phyloP scores from a whole-genome alignment of 1,140 invertebrate species.

The Sesamia nonagrioides region DNA sequence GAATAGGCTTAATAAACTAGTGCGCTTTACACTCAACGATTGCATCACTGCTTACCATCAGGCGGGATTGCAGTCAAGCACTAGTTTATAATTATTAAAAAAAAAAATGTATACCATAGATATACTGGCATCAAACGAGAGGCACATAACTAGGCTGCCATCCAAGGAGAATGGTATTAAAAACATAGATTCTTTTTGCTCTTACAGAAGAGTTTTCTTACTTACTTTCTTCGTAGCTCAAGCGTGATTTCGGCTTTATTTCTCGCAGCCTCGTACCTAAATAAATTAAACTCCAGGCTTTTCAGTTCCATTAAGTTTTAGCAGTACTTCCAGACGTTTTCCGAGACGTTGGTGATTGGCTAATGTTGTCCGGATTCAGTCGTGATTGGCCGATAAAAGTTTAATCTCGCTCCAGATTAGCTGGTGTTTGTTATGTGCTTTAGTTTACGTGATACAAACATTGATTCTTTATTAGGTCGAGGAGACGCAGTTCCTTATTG shows the following conservation, averaged over 20 bases:
- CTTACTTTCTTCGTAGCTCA: neutral
- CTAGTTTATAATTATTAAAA: too few species aligned
- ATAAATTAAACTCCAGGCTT: constrained; percentile 42
- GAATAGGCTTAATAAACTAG: too few species aligned
- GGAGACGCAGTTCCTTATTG: neutral
- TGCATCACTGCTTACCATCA: too few species aligned
- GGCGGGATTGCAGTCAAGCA: too few species aligned
- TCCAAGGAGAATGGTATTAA: neutral
- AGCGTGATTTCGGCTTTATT: constrained; percentile 6
- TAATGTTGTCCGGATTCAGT: constrained; percentile 3
- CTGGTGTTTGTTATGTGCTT: constrained; percentile 25
- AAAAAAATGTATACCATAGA: too few species aligned
- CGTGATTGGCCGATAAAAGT: constrained; percentile 45
- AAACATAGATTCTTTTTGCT: neutral
- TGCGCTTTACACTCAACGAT: too few species aligned
- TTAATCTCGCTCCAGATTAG: constrained; percentile 43
- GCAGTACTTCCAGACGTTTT: constrained; percentile 23
- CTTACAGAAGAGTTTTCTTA: neutral
- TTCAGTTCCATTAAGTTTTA: constrained; percentile 38
- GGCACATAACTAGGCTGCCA: neutral
- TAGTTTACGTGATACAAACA: constrained; percentile 37
- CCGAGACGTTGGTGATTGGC: constrained; percentile 37
- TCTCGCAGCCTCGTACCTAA: neutral
- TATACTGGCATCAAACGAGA: neutral
- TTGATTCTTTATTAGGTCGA: constrained; percentile 39